These are phyloP conservation scores for Ivindomyrus marchei DNA, from an alignment of 2,113 vertebrate genomes.

Conservation along the genomic window DNA sequence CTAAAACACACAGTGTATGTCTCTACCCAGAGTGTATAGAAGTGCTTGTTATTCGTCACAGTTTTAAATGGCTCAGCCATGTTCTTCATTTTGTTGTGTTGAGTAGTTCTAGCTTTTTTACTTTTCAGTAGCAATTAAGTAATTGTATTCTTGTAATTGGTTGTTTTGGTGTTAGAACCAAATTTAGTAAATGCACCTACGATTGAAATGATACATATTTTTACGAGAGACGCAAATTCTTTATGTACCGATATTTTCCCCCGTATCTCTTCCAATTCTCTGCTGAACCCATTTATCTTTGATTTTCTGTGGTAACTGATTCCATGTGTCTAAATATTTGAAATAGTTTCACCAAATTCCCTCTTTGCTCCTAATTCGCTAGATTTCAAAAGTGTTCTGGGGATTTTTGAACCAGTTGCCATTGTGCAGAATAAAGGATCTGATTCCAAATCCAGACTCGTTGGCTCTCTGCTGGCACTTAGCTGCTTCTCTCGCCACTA, in stretches of 20 bases:
- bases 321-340: constrained; percentile 47
- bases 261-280: constrained; percentile 24
- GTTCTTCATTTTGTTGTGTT: not conserved
- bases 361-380: constrained; percentile 43
- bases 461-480: not conserved
- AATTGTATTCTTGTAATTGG: not conserved
- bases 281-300: constrained; percentile 35
- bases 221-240: constrained; percentile 12
- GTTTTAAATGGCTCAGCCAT: not conserved
- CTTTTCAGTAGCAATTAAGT: not conserved
- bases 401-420: constrained; percentile 25
- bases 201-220: constrained; percentile 17
- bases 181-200: constrained; percentile 20
- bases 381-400: constrained; percentile 36
- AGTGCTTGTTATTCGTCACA: not conserved
- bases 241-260: not conserved
- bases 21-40: not conserved
- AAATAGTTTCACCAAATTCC: constrained; percentile 41
- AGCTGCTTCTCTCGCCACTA: not conserved
- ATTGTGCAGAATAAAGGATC: constrained; percentile 24
- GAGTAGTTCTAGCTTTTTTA: not conserved
- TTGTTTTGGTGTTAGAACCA: constrained; percentile 1
- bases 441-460: constrained; percentile 44
- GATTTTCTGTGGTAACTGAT: constrained; percentile 30
- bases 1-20: not conserved